These are phyloP conservation scores for Melitaea cinxia DNA, from an alignment of 1,140 invertebrate genomes.

Conservation along the genomic window DNA sequence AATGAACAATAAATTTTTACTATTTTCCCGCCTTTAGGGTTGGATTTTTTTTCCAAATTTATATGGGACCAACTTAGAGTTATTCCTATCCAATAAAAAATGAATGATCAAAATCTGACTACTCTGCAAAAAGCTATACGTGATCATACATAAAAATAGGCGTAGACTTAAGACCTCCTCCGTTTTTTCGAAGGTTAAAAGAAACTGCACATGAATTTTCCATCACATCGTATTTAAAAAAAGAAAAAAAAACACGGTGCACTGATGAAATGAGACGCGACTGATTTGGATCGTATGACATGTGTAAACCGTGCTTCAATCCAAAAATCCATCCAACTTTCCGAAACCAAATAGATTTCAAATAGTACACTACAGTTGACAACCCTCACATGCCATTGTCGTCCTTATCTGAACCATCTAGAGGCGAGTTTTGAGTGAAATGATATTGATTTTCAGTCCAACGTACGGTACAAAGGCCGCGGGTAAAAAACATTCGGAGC, in stretches of 20 bases:
- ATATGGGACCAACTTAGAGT: too few species aligned
- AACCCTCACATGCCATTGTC: not conserved
- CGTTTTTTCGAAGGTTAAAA: too few species aligned
- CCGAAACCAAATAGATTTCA: slow-evolving; percentile 48
- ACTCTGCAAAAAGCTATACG: too few species aligned
- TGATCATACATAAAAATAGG: too few species aligned
- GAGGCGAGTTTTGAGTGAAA: not conserved
- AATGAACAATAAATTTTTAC: too few species aligned
- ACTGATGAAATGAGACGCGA: not conserved
- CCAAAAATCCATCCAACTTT: slow-evolving; percentile 44
- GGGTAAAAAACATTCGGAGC: slow-evolving; percentile 51
- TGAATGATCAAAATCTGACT: too few species aligned
- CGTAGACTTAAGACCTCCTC: too few species aligned
- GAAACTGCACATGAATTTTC: too few species aligned
- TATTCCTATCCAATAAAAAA: too few species aligned
- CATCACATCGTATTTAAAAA: too few species aligned
- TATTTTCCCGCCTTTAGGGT: too few species aligned
- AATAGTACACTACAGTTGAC: slow-evolving; percentile 15
- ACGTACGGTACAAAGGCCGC: slow-evolving; percentile 39
- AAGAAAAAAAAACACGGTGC: not conserved
- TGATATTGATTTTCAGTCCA: slow-evolving; percentile 1
- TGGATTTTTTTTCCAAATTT: too few species aligned
- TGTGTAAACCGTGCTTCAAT: slow-evolving; percentile 29
- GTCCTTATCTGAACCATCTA: not conserved
- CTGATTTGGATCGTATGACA: slow-evolving; percentile 30